Percentiles rank a stretch among this genome's conserved stretches.
Conservation (phyloP, 1,140 invertebrate genomes). For the Aethina tumida region DNA sequence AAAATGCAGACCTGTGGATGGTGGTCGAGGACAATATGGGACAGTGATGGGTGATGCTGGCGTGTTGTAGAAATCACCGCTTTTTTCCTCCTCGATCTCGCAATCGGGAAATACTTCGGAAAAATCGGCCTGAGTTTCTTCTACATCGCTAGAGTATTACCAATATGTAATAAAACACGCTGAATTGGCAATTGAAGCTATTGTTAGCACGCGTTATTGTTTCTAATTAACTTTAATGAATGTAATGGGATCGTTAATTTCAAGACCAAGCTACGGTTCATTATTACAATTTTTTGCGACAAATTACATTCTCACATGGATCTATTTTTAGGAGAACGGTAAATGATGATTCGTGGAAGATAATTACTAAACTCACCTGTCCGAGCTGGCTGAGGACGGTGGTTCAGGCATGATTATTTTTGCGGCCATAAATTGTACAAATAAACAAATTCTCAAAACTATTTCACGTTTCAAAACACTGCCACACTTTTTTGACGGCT, state of each 20-base stretch:
- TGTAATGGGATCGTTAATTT: no score
- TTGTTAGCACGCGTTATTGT: background rate
- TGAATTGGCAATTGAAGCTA: background rate
- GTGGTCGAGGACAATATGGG: slow-evolving; percentile 53
- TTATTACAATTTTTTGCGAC: slow-evolving; percentile 1
- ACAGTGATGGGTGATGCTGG: slow-evolving; percentile 53
- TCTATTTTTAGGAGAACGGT: background rate
- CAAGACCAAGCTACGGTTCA: background rate
- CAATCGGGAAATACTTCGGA: slow-evolving; percentile 46
- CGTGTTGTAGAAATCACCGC: slow-evolving; percentile 41
- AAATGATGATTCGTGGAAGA: background rate
- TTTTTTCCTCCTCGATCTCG: slow-evolving; percentile 50
- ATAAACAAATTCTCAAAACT: no score
- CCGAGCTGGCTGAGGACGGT: slow-evolving; percentile 72
- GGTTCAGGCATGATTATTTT: slow-evolving; percentile 61
- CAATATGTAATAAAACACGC: slow-evolving; percentile 4
- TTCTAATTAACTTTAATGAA: background rate
- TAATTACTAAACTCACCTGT: slow-evolving; percentile 55
- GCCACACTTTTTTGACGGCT: no score
- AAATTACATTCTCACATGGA: slow-evolving; percentile 1
- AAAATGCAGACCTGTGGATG: slow-evolving; percentile 49
- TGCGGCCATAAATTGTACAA: slow-evolving; percentile 63
- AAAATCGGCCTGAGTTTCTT: slow-evolving; percentile 44
- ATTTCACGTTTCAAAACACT: no score
- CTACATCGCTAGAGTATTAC: slow-evolving; percentile 36